Evolutionary conservation across 2,113 vertebrate genomes (phyloP), one percentile per base, ranked within the genome.

Genomic region (Megaptera novaeangliae): DNA sequence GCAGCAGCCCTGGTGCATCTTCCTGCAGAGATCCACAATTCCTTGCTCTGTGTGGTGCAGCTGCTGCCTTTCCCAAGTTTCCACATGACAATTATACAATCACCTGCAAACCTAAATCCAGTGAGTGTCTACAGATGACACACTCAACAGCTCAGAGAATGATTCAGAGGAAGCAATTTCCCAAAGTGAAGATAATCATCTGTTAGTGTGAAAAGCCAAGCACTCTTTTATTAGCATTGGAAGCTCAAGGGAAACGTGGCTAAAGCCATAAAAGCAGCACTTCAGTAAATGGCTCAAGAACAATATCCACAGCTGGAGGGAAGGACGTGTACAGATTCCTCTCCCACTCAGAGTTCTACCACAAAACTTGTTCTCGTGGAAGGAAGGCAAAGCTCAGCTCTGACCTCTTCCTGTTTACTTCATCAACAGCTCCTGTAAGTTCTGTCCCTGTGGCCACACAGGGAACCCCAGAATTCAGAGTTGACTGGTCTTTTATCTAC

Each of bases 151-250:
- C 72, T 90, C 57, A 11, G 49, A 88, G 89, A 83, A 96, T 97
- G 97, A 98, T 29, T 97, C 96, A 97, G 96, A 95, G 97, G 96
- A 98, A 98, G 97, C 82, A 92, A 57, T 97, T 95, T 97, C 89
- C 78, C 94, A 34, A 87, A 95, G 95, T 41, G 96, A 82, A 91
- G 92, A 95, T 91, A 91, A 96, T 93, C 72, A 83, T 88, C 77
- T 86, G 82, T 92, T 90, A 49, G 90, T 96, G 96, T 77, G 94
- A 95, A 83, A 82, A 96, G 18, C 74, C 94, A 89, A 91, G 68
- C 68, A 77, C 49, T 78, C 92, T 97, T 91, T 95, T 75, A 96
- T 94, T 96, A 92, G 74, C 90, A 55, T 31, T 66, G 92, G 88
- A 95, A 91, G 93, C 44, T 86, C 83, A 91, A 87, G 93, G 88